Conservation (phyloP, 2,888 invertebrate genomes). For the Leptodirus hochenwartii region DNA sequence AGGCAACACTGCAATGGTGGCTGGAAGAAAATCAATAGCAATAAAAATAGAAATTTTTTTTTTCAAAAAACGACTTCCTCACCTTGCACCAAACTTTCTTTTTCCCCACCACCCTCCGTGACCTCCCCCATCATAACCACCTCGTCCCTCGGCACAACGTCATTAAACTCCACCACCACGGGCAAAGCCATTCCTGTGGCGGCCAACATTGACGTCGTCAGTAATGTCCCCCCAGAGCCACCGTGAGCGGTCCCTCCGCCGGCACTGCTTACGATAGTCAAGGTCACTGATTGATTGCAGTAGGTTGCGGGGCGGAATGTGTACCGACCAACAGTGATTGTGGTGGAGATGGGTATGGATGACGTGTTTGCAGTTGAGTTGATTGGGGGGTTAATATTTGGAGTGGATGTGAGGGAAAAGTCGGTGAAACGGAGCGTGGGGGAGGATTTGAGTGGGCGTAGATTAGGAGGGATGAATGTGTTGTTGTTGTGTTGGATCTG, state of each 20-base stretch:
- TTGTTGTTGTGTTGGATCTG: slow-evolving; percentile 45
- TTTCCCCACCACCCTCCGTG: too few species aligned
- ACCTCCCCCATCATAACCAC: too few species aligned
- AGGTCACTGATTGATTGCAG: slow-evolving; percentile 50
- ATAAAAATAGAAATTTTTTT: slow-evolving; percentile 7
- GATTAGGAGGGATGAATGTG: slow-evolving; percentile 44
- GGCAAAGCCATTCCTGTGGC: slow-evolving; percentile 46
- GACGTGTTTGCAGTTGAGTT: slow-evolving; percentile 3
- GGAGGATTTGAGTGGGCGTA: slow-evolving; percentile 52
- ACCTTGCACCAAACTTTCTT: too few species aligned
- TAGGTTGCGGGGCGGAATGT: slow-evolving; percentile 62
- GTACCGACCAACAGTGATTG: slow-evolving; percentile 46
- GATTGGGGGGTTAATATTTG: slow-evolving; percentile 18
- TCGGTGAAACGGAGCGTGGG: slow-evolving; percentile 57
- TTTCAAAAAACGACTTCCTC: slow-evolving; percentile 9
- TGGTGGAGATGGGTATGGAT: slow-evolving; percentile 14
- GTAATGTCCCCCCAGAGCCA: too few species aligned
- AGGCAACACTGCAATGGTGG: slow-evolving; percentile 59
- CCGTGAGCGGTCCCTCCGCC: too few species aligned
- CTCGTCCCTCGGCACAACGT: slow-evolving; percentile 52
- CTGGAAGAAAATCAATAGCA: slow-evolving; percentile 28
- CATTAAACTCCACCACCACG: slow-evolving; percentile 66
- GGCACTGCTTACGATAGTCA: slow-evolving; percentile 45
- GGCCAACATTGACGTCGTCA: slow-evolving; percentile 30
- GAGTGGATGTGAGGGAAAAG: slow-evolving; percentile 38